Percentiles rank a stretch among this genome's conserved stretches.
Conservation (phyloP, 2,888 invertebrate genomes). For the Octonoba sinensis region DNA sequence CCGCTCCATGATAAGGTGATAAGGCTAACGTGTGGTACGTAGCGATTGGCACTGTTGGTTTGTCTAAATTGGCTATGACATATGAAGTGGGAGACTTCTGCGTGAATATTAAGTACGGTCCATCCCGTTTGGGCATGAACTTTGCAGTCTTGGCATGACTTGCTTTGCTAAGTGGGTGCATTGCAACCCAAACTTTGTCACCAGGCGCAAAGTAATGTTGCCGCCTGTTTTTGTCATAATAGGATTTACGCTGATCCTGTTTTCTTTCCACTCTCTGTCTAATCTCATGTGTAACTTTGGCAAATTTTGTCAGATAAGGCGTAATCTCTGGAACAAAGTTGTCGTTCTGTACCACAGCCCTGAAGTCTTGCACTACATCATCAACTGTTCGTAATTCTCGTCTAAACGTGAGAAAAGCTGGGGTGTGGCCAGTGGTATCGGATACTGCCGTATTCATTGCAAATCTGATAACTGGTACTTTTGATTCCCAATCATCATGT, state of each 20-base stretch:
- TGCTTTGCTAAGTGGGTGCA: not conserved
- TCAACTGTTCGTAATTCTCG: not conserved
- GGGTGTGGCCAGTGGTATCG: not conserved
- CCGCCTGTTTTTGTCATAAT: not conserved
- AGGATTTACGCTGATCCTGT: not conserved
- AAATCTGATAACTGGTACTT: not conserved
- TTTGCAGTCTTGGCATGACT: not conserved
- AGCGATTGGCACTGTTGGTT: too few species aligned
- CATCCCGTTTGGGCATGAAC: not conserved
- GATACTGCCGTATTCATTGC: not conserved
- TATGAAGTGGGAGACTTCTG: too few species aligned
- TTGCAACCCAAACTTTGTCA: not conserved
- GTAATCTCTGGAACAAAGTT: constrained; percentile 20
- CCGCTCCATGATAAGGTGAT: too few species aligned
- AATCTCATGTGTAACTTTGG: too few species aligned
- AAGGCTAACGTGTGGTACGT: too few species aligned
- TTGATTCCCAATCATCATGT: not conserved
- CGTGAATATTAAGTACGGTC: not conserved
- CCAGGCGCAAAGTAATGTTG: not conserved
- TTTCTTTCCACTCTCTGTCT: not conserved
- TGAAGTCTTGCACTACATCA: not conserved
- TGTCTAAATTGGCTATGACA: too few species aligned
- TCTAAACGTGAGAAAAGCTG: not conserved
- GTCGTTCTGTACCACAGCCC: not conserved
- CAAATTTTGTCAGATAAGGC: too few species aligned